These are phyloP conservation scores for Oithona nana DNA, from an alignment of 2,888 invertebrate genomes.

Conservation along the genomic window DNA sequence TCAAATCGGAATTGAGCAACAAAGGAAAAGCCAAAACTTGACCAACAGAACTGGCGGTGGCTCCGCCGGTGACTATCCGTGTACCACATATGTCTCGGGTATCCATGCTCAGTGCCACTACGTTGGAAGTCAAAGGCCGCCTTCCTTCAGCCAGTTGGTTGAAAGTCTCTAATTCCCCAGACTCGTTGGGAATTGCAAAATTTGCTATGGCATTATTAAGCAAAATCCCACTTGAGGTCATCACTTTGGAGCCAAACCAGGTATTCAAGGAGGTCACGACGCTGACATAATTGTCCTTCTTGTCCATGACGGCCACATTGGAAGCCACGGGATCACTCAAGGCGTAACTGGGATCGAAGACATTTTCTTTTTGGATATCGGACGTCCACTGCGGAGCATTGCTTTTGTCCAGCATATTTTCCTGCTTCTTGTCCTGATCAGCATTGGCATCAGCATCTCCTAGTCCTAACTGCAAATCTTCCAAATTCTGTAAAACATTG, in stretches of 20 bases:
- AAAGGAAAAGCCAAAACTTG: not conserved
- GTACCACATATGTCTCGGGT: slow-evolving; percentile 7
- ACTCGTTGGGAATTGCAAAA: slow-evolving; percentile 15
- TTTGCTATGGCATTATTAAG: slow-evolving; percentile 28
- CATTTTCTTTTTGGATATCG: not conserved
- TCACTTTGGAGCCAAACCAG: slow-evolving; percentile 33
- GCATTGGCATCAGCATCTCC: not conserved
- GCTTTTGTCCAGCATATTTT: not conserved
- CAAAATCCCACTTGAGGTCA: slow-evolving; percentile 36
- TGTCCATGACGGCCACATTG: slow-evolving; percentile 43
- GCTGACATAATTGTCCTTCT: slow-evolving; percentile 44
- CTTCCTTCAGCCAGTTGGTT: not conserved
- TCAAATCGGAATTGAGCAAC: not conserved
- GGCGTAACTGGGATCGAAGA: not conserved
- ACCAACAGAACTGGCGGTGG: not conserved
- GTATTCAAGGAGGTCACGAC: slow-evolving; percentile 41
- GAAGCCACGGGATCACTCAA: slow-evolving; percentile 27
- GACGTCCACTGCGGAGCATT: not conserved
- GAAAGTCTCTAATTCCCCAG: not conserved
- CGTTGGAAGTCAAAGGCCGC: not conserved
- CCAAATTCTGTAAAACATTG: not conserved
- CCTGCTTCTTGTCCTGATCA: not conserved
- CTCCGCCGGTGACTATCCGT: not conserved
- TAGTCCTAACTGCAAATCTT: not conserved
- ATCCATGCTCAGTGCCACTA: slow-evolving; percentile 2